Base-by-base conservation (phyloP, 2,797 vertebrate genomes). In the Sebastes melanostomus region DNA sequence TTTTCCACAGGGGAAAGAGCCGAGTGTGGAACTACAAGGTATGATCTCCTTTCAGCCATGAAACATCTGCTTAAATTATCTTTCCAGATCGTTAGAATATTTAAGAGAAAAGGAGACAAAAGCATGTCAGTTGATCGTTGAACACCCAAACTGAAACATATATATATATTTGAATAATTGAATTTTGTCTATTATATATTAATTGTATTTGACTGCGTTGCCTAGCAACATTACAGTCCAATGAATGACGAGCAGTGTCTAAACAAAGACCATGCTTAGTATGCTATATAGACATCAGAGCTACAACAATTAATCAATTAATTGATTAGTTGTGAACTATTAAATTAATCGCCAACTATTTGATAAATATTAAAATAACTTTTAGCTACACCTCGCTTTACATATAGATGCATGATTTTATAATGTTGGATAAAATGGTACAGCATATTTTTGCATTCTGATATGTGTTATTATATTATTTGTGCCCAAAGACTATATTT, bases 11-110 rank as follows among this genome's bases (percentile, higher is more conserved):
- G 98, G 90, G 98, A 99, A 92, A 95, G 97, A 92, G 97, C 98
- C 0, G 98, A 99, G 78, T 99, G 98, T 1, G 98, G 98, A 83
- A 99, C 98, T 16, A 99, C 98, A 81, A 98, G 98, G 98, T 99
- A 96, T 96, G 97, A 84, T 66, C 24, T 27, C 55, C 58, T 78
- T 66, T 81, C 22, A 66, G 6, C 32, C 55, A 52, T 46, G 12
- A 77, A 72, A 30, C n/a, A 67, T 61, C 80, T 77, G 63, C 46
- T 70, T 36, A 32, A 55, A 62, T 2, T n/a, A 42, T 46, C 72
- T 34, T 4, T 30, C 78, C 2, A 42, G 8, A 73, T 60, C 3
- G 4, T 67, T 56, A 38, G 3, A 54, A 36, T 46, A 38, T 77
- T 8, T 27, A 66, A 50, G 62, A 34, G 16, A 52, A 66, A 70